Conservation (phyloP, 2,888 invertebrate genomes). For the Diplazon laetatorius region DNA sequence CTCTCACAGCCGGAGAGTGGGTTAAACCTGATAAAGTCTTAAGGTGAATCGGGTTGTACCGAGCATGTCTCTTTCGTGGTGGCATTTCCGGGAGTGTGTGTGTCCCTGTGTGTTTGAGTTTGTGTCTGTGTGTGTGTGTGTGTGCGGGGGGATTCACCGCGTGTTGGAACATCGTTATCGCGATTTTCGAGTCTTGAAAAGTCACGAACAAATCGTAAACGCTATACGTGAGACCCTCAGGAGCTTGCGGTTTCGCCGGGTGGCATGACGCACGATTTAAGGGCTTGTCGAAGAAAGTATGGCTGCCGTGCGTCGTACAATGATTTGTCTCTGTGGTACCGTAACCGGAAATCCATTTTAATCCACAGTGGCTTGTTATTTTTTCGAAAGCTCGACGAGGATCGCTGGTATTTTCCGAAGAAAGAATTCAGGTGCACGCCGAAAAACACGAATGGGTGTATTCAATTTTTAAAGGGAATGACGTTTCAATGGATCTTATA, state of each 20-base stretch:
- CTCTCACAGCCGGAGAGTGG: background rate
- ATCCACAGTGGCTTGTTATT: background rate
- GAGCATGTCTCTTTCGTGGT: too few relatives aligned
- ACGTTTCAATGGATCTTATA: too few relatives aligned
- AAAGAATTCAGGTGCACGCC: too few relatives aligned
- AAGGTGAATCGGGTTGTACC: background rate
- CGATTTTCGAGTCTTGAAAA: background rate
- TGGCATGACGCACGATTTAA: background rate
- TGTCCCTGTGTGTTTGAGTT: background rate
- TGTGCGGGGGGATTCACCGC: background rate
- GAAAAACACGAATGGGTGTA: too few relatives aligned
- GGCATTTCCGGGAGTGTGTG: background rate
- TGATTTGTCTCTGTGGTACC: conserved; percentile 20
- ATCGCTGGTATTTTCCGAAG: background rate
- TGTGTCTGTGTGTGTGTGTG: too few relatives aligned
- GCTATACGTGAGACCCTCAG: conserved; percentile 5
- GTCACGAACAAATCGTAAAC: conserved; percentile 35
- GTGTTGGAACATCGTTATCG: background rate
- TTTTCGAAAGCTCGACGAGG: background rate
- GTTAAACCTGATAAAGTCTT: background rate
- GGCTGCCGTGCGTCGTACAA: conserved; percentile 18
- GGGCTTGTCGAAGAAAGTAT: background rate
- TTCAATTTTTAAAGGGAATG: too few relatives aligned
- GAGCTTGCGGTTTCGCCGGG: background rate
- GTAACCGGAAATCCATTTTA: background rate